Conservation (phyloP, 2,113 vertebrate species). For the Porphyrio hochstetteri region DNA sequence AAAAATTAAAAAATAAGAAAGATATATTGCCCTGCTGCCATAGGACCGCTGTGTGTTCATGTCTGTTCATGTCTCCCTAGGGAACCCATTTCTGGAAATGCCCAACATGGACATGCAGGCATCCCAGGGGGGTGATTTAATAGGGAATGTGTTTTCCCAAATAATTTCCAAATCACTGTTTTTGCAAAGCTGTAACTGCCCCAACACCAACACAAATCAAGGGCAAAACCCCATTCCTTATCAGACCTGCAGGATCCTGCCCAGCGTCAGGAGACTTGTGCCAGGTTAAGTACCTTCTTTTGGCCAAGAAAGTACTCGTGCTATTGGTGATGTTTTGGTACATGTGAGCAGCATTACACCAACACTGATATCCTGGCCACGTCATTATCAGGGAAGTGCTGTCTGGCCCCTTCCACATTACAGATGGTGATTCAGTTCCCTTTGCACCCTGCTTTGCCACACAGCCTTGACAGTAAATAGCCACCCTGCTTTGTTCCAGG, state of each 20-base stretch:
- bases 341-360: background rate
- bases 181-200: background rate
- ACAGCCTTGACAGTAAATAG: background rate
- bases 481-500: background rate
- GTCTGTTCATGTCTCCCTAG: background rate
- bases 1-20: background rate
- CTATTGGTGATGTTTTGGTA: background rate
- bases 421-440: slow-evolving; percentile 36
- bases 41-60: background rate
- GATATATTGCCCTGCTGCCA: background rate
- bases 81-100: background rate
- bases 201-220: background rate
- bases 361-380: background rate
- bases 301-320: background rate
- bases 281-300: background rate
- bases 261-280: background rate
- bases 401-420: background rate
- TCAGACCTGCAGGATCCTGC: background rate
- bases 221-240: background rate
- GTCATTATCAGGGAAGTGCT: background rate
- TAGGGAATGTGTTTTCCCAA: background rate
- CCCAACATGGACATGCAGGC: background rate
- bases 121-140: background rate
- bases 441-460: background rate
- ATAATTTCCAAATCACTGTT: background rate